Base-by-base conservation (phyloP, 2,888 invertebrate genomes). In the Pyrocoelia pectoralis region DNA sequence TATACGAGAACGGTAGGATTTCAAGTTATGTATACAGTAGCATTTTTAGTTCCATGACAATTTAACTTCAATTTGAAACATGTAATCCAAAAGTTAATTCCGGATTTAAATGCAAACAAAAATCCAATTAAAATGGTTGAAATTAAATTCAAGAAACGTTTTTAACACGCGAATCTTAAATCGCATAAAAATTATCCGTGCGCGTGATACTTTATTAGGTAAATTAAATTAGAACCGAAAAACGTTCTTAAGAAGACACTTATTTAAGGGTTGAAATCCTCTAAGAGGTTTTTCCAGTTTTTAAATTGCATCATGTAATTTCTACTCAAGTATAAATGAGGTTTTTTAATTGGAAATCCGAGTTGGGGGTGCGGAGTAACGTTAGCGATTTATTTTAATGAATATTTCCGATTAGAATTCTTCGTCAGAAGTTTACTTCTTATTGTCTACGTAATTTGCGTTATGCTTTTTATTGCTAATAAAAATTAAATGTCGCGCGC, bases 151-250 rank as follows among this genome's bases (percentile, higher is more conserved):
- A 69, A 76, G 75, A 75, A 78, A 79, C 78, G 78, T 79, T 80
- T 52, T 79, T 79, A 79, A 79, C 80, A 80, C 78, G 80, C 78
- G 78, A 80, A 80, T 79, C 79, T 78, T 71, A 77, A 80, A 80
- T 81, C 81, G 79, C 76, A 80, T 80, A 80, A 80, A 81, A 80
- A 80, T 79, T 80, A 80, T 78, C 76, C 80, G 81, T 80, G 80
- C 81, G 79, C 79, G 76, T 80, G 79, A 80, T 80, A 79, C 77
- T 80, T 79, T 79, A 80, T 80, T 79, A 79, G 77, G 74, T 70
- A 69, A 70, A 73, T 67, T 70, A 68, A 68, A 73, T 65, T 70
- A 70, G 63, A 66, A 60, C 64, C 75, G 73, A 78, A 76, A 74
- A 70, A 68, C 74, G 71, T 58, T 73, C 72, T 61, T 73, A 75